Evolutionary conservation across 2,113 vertebrate species (phyloP), one percentile per base, ranked within the genome.

Genomic region (Clupea harengus): DNA sequence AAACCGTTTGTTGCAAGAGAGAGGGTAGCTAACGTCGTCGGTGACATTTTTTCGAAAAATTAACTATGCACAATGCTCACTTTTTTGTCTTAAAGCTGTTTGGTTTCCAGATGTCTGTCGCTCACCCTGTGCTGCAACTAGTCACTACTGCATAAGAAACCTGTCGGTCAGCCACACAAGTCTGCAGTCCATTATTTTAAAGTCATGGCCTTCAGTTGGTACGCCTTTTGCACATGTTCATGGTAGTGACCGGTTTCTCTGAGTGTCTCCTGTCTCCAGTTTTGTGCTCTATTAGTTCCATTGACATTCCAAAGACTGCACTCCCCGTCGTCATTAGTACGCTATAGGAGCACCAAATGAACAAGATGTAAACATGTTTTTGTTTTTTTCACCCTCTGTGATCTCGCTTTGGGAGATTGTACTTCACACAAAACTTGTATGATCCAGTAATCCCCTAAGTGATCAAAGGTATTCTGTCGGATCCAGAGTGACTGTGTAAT

Each of bases 31-130:
- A 81, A 85, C 75, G 72, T 78, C 28, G 72, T 78, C 72, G 72
- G 10, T 78, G 82, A 86, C 81, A 75, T 82, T 86, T 91, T 91
- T 92, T 93, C 83, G 28, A 89, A 93, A 93, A 91, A 94, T 85
- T 91, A 95, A 94, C 95, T 95, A 95, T 95, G 95, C 95, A 95
- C 94, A 95, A 95, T 90, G 93, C 91, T 95, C 93, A 95, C 94
- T 94, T 94, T 93, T 94, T 93, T 94, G 93, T 92, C 93, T 89
- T 92, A 91, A 92, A 92, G 93, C 93, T 94, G 86, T 90, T 91
- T 87, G 86, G 89, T 91, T 93, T 88, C 89, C 60, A 46, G 88
- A 88, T 91, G 91, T 91, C 64, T 81, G n/a, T 32, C 47, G 18
- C 20, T 92, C 93, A 94, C 94, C 90, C 92, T 39, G 92, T 94